These are phyloP conservation scores for Acanthiza pusilla DNA, from an alignment of 2,797 vertebrate species.

Conservation along the genomic window DNA sequence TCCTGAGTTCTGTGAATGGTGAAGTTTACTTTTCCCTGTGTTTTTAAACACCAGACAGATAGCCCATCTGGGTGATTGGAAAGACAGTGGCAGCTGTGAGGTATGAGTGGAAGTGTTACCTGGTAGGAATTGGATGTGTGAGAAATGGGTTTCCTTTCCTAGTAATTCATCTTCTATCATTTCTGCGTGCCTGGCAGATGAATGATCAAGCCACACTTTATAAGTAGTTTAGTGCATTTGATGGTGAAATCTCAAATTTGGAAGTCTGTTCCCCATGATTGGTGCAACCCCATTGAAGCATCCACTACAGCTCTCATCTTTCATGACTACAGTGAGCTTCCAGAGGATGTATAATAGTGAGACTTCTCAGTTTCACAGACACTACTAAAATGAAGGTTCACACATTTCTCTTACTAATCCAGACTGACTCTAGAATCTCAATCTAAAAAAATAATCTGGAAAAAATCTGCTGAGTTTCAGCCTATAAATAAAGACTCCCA, in stretches of 20 bases:
- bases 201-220: not conserved
- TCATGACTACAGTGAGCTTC: not conserved
- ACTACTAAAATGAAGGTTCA: not conserved
- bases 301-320: not conserved
- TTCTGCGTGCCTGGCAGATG: constrained; percentile 24
- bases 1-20: not conserved
- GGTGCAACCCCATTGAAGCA: not conserved
- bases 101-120: not conserved
- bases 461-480: not conserved
- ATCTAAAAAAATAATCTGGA: not conserved
- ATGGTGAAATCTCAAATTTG: not conserved
- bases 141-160: not conserved
- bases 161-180: not conserved
- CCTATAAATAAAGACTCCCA: not conserved
- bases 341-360: not conserved
- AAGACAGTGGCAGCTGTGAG: not conserved
- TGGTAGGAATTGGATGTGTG: not conserved
- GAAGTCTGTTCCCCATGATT: not conserved
- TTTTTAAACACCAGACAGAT: constrained; percentile 26
- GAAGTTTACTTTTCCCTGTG: constrained; percentile 38
- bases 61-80: not conserved
- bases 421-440: not conserved
- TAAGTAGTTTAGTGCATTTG: not conserved
- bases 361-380: not conserved
- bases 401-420: not conserved